These are phyloP conservation scores for Antitype chi DNA, from an alignment of 2,888 invertebrate genomes.

Conservation along the genomic window DNA sequence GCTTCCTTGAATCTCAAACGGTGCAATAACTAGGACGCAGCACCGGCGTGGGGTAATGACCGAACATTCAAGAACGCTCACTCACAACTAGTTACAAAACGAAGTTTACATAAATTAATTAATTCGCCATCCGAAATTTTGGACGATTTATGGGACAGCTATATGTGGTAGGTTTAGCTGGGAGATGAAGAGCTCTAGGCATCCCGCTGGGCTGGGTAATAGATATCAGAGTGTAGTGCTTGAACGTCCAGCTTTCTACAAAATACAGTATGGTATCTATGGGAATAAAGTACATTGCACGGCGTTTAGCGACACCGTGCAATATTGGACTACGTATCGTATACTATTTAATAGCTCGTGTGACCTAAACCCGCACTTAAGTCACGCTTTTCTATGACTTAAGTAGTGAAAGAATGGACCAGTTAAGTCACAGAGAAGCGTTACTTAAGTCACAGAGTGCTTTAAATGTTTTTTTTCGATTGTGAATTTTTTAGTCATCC, in stretches of 20 bases:
- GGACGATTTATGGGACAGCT: slow-evolving; percentile 53
- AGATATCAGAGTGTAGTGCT: background rate
- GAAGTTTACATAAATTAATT: slow-evolving; percentile 60
- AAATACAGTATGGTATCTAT: background rate
- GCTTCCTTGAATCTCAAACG: slow-evolving; percentile 21
- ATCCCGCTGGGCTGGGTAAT: slow-evolving; percentile 14
- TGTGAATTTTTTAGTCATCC: no score
- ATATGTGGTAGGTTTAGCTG: slow-evolving; percentile 18
- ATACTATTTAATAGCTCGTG: no score
- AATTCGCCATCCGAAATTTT: slow-evolving; percentile 59
- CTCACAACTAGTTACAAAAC: slow-evolving; percentile 50
- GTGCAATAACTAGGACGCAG: slow-evolving; percentile 43
- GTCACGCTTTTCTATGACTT: no score
- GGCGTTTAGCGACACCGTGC: no score
- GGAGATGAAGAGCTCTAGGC: slow-evolving; percentile 10
- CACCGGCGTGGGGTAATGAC: slow-evolving; percentile 59
- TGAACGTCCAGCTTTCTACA: background rate
- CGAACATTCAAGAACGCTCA: slow-evolving; percentile 51
- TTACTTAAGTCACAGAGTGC: no score
- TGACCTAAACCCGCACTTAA: no score
- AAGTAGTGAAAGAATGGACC: no score
- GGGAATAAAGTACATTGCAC: background rate
- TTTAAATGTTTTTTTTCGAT: no score
- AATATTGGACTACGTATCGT: no score
- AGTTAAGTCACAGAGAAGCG: no score